Conservation (phyloP, 2,113 vertebrate genomes). For the Eurystomus gularis region DNA sequence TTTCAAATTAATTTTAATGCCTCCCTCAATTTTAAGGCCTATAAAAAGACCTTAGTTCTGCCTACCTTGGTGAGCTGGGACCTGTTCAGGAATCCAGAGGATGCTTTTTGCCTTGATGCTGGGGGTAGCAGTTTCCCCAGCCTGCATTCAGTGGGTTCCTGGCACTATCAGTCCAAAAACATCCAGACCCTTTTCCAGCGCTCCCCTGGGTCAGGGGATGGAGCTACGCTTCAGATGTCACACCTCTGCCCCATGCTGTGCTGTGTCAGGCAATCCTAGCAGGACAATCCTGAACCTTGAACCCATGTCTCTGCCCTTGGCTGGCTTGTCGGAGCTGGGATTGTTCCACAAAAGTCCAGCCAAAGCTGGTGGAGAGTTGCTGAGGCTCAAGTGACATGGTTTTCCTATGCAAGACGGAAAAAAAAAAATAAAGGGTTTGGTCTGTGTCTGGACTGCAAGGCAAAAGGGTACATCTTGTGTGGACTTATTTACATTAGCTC, state of each 20-base stretch:
- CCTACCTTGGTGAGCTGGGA: conserved; percentile 61
- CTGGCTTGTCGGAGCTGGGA: fast-evolving
- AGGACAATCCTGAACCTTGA: background rate
- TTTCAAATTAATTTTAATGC: conserved; percentile 77
- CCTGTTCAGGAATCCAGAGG: conserved; percentile 33
- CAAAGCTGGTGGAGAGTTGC: fast-evolving
- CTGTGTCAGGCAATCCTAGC: background rate
- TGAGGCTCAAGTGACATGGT: background rate
- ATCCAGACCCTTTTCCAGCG: background rate
- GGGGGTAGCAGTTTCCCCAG: background rate
- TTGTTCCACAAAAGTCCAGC: background rate
- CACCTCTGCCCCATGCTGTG: background rate
- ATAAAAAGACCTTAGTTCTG: conserved; percentile 56
- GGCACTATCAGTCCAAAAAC: background rate
- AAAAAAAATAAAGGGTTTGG: background rate
- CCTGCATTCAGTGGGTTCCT: background rate
- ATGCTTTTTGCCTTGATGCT: background rate
- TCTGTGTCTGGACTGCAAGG: background rate
- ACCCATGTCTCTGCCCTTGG: fast-evolving
- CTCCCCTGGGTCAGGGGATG: background rate
- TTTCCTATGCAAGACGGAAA: background rate
- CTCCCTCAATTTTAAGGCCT: conserved; percentile 65
- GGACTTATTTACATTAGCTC: background rate
- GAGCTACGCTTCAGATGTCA: background rate
- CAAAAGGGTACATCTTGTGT: fast-evolving